A percentile compares a stretch with the other conserved stretches of the same genome.
These are phyloP conservation scores for Falco novaeseelandiae DNA, from an alignment of 2,797 vertebrate species.

Conservation along the genomic window DNA sequence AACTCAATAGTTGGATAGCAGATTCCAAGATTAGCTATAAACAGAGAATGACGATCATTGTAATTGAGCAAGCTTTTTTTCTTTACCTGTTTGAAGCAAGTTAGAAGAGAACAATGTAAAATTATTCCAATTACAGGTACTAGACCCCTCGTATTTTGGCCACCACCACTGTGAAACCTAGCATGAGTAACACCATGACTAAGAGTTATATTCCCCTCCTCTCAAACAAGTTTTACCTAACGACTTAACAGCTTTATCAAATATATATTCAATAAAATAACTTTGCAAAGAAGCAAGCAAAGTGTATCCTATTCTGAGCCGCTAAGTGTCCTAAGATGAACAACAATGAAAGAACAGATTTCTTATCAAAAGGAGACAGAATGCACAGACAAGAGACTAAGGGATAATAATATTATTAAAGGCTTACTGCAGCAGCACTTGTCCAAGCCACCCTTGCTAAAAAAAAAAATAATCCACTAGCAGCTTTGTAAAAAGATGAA, in stretches of 20 bases:
- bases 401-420: background rate
- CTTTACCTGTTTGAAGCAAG: background rate
- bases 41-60: background rate
- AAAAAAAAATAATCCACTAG: background rate
- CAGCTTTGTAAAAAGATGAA: background rate
- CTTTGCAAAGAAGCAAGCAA: background rate
- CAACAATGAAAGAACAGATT: background rate
- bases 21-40: background rate
- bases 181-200: background rate
- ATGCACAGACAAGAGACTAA: background rate
- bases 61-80: background rate
- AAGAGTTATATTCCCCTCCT: background rate
- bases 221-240: background rate
- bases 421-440: background rate
- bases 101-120: background rate
- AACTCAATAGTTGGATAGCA: background rate
- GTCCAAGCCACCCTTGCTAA: background rate
- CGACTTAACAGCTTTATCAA: background rate
- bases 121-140: background rate
- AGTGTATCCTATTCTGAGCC: background rate
- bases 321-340: background rate
- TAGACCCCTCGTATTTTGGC: fast-evolving
- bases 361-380: background rate
- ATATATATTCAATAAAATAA: background rate
- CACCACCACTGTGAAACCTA: background rate